Conservation (phyloP, 1,140 invertebrate species). For the Monochamus saltuarius region DNA sequence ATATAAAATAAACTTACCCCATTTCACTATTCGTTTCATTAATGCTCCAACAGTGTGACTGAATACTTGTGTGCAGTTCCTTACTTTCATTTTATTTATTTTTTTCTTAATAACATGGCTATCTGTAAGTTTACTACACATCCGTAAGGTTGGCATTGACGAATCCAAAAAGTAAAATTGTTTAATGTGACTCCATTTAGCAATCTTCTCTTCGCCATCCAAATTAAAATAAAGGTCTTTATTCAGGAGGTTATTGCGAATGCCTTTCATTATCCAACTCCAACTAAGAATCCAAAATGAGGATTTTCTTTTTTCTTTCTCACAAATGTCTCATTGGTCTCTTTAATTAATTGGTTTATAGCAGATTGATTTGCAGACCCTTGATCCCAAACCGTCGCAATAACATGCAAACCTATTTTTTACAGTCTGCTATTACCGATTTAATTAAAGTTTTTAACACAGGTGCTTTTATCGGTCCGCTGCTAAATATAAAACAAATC, state of each 20-base stretch:
- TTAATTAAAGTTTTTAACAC: constrained; percentile 17
- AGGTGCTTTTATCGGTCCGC: constrained; percentile 27
- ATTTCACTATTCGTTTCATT: constrained; percentile 35
- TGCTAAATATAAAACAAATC: constrained; percentile 31
- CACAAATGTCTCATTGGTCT: constrained; percentile 2
- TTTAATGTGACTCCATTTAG: constrained; percentile 33
- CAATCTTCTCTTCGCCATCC: constrained; percentile 22
- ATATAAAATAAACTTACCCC: constrained; percentile 19
- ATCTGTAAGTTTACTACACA: constrained; percentile 40
- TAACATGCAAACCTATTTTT: constrained; percentile 35
- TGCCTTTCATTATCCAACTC: constrained; percentile 41
- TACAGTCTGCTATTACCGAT: constrained; percentile 29
- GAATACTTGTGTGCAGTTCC: constrained; percentile 41
- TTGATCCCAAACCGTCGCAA: constrained; percentile 43
- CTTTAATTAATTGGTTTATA: constrained; percentile 33
- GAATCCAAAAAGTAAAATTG: constrained; percentile 26
- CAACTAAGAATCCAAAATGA: constrained; percentile 19
- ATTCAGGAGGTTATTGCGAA: constrained; percentile 44
- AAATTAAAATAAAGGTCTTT: constrained; percentile 36
- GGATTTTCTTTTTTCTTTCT: constrained; percentile 26
- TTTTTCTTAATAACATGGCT: constrained; percentile 30
- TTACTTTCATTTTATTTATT: constrained; percentile 45
- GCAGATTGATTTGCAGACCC: constrained; percentile 34
- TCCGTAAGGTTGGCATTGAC: neutral
- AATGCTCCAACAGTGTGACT: constrained; percentile 36